phyloP scores from a whole-genome alignment of 2,888 invertebrate species.

The Cosmopolites sordidus region DNA sequence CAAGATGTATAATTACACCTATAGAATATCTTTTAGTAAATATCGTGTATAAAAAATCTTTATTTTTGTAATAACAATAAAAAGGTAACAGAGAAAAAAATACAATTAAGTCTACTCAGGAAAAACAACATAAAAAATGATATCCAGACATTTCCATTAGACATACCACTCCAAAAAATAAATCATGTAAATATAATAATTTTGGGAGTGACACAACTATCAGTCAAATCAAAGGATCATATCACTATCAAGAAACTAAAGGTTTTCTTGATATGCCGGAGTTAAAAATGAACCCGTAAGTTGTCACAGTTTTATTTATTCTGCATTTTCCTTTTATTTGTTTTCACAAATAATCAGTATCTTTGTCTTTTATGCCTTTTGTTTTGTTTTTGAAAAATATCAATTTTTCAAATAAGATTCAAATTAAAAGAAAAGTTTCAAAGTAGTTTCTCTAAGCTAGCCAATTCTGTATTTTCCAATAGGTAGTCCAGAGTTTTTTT shows the following conservation, averaged over 20 bases:
- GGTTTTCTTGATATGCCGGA: conserved; percentile 23
- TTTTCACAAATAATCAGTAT: conserved; percentile 2
- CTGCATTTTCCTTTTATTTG: conserved; percentile 20
- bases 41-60: too few species aligned
- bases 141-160: conserved; percentile 12
- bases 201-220: conserved; percentile 10
- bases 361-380: conserved; percentile 8
- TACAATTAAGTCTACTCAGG: conserved; percentile 26
- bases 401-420: conserved; percentile 8
- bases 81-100: too few species aligned
- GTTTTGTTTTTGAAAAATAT: conserved; percentile 10
- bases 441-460: conserved; percentile 17
- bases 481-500: conserved; percentile 14
- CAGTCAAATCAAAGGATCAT: conserved; percentile 20
- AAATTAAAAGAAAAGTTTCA: conserved; percentile 15
- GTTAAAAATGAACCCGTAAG: conserved; percentile 20
- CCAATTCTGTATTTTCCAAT: conserved; percentile 20
- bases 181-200: background rate
- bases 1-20: too few species aligned
- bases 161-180: background rate
- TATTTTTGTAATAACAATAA: too few species aligned
- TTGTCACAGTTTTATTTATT: conserved; percentile 19
- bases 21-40: too few species aligned
- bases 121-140: conserved; percentile 19
- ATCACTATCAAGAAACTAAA: conserved; percentile 22